Percentiles rank a stretch among this genome's conserved stretches.
Evolutionary conservation across 2,113 vertebrate genomes (phyloP).

Genomic region (Panthera leo): DNA sequence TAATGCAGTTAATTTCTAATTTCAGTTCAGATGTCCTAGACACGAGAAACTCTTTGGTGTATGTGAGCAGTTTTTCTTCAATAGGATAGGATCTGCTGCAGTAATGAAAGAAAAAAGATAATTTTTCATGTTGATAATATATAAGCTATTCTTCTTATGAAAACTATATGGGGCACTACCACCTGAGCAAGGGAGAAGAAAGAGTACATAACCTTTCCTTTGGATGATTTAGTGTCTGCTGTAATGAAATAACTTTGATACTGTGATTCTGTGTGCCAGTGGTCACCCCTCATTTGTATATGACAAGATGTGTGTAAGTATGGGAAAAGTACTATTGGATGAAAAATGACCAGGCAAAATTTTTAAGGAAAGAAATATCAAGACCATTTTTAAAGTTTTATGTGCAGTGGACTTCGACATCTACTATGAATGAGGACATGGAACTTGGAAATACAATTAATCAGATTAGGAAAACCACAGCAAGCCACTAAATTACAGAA

Average conservation of each 20-base stretch:
- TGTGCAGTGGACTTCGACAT: background rate
- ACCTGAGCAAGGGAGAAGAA: background rate
- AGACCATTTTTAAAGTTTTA: background rate
- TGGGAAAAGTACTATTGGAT: background rate
- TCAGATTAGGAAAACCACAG: background rate
- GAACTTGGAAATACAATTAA: background rate
- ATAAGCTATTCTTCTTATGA: constrained; percentile 31
- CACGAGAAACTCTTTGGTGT: constrained; percentile 32
- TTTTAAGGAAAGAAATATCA: constrained; percentile 10
- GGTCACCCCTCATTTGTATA: constrained; percentile 52
- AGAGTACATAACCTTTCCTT: constrained; percentile 21
- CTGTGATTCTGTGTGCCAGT: constrained; percentile 52
- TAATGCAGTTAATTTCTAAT: constrained; percentile 48
- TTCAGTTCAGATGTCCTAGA: constrained; percentile 17
- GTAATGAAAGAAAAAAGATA: constrained; percentile 30
- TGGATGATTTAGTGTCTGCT: constrained; percentile 60
- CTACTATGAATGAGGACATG: background rate
- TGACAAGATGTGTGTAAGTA: background rate
- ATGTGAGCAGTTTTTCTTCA: background rate
- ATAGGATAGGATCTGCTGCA: background rate
- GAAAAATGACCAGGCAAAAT: constrained; percentile 26
- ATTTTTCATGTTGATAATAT: constrained; percentile 42
- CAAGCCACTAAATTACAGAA: background rate
- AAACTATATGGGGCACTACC: background rate
- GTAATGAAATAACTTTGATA: constrained; percentile 39